A percentile compares a stretch with the other conserved stretches of the same genome.
phyloP scores from a whole-genome alignment of 2,888 invertebrate species.

The Pristionchus arcanus region DNA sequence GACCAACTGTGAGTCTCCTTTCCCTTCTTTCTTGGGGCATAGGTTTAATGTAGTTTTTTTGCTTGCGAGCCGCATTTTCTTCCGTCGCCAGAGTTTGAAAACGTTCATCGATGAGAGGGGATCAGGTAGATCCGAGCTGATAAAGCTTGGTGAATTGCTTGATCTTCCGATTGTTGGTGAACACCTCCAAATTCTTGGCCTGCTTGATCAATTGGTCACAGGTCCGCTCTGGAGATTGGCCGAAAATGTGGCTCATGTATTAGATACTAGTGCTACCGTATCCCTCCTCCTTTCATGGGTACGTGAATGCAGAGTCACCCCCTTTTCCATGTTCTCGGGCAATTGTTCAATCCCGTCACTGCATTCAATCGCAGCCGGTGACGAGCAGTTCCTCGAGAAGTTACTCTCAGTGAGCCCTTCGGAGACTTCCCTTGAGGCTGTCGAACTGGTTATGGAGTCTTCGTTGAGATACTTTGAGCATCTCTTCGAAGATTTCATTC shows the following conservation, averaged over 20 bases:
- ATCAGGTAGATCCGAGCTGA: too few relatives aligned
- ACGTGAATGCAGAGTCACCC: neutral
- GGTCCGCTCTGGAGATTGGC: conserved; percentile 24
- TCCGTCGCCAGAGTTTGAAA: neutral
- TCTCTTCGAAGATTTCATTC: conserved; percentile 42
- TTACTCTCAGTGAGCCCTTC: conserved; percentile 20
- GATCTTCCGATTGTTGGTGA: too few relatives aligned
- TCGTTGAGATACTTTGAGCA: conserved; percentile 15
- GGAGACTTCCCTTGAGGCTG: conserved; percentile 31
- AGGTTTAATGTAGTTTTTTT: too few relatives aligned
- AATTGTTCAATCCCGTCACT: conserved; percentile 21
- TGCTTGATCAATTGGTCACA: too few relatives aligned
- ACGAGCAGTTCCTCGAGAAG: neutral
- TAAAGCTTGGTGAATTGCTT: too few relatives aligned
- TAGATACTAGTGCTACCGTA: neutral
- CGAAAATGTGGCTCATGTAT: neutral
- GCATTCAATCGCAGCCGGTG: conserved; percentile 4
- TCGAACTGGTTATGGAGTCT: neutral
- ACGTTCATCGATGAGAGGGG: neutral
- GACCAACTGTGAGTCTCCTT: too few relatives aligned
- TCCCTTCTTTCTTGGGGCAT: too few relatives aligned
- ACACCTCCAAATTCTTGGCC: too few relatives aligned
- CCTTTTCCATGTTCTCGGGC: neutral
- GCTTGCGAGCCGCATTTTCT: neutral
- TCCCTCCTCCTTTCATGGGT: conserved; percentile 30